Evolutionary conservation across 2,113 vertebrate species (phyloP).

Genomic region (Platysteira castanea): DNA sequence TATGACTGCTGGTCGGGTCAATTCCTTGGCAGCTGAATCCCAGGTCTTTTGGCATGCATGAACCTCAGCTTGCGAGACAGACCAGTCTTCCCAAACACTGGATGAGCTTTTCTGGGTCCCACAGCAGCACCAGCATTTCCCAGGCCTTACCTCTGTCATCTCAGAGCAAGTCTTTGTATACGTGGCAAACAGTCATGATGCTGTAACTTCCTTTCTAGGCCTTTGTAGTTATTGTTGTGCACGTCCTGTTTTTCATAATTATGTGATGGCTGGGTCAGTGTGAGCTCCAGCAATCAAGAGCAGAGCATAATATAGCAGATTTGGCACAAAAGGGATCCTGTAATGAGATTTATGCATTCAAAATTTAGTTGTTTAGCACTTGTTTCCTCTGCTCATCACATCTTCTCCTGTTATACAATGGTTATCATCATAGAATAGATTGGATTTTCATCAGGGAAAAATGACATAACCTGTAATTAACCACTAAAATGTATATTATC

Average conservation of each 20-base stretch:
- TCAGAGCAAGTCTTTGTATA: not conserved
- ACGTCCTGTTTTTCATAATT: not conserved
- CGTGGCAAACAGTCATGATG: accelerated
- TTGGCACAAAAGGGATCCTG: not conserved
- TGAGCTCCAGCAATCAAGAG: not conserved
- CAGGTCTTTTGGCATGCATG: not conserved
- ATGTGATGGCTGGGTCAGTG: not conserved
- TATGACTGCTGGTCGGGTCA: accelerated
- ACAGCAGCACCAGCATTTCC: not conserved
- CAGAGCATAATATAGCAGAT: not conserved
- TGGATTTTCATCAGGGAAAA: not conserved
- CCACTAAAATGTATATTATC: not conserved
- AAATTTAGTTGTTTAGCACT: not conserved
- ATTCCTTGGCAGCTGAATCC: not conserved
- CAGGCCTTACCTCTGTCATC: not conserved
- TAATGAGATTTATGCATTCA: not conserved
- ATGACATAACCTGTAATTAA: not conserved
- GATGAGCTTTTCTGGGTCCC: accelerated
- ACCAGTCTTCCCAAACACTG: not conserved
- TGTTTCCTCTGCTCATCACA: not conserved
- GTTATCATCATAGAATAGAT: not conserved
- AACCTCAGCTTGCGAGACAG: not conserved
- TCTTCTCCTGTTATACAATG: not conserved
- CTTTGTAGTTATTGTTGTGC: not conserved
- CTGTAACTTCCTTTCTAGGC: not conserved